Percentiles rank a stretch among this genome's conserved stretches.
Conservation (phyloP, 2,888 invertebrate genomes). For the Ophonus ardosiacus region DNA sequence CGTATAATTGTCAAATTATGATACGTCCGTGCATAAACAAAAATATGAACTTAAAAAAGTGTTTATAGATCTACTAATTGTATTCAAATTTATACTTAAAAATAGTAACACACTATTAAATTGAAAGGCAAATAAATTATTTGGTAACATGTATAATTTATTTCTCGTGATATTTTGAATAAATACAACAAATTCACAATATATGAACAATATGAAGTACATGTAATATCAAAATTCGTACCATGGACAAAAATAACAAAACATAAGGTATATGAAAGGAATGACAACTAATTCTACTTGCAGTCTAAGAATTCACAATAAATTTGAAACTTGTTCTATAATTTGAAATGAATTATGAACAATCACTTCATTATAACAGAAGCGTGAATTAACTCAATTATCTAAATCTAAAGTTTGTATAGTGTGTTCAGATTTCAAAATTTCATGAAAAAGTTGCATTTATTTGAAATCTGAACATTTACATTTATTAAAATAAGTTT, state of each 20-base stretch:
- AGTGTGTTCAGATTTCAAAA: neutral
- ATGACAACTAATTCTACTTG: slow-evolving; percentile 3
- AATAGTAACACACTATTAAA: neutral
- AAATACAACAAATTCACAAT: slow-evolving; percentile 42
- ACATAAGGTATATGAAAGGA: neutral
- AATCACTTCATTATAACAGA: neutral
- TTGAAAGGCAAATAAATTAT: neutral
- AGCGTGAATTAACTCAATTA: no score
- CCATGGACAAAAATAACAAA: slow-evolving; percentile 21
- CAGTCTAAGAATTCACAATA: slow-evolving; percentile 36
- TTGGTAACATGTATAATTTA: slow-evolving; percentile 40
- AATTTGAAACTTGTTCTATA: slow-evolving; percentile 17
- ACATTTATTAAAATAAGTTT: no score
- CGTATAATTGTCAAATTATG: no score
- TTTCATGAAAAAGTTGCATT: neutral
- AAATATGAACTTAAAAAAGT: no score
- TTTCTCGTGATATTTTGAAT: slow-evolving; percentile 30
- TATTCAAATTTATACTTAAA: no score
- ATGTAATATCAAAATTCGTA: slow-evolving; percentile 27
- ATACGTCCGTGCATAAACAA: no score
- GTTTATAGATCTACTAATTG: no score
- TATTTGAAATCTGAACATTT: no score
- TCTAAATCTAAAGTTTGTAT: no score
- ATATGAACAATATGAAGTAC: slow-evolving; percentile 37
- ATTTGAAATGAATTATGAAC: neutral